Conservation (phyloP, 2,888 invertebrate species). For the Barypeithes pellucidus region DNA sequence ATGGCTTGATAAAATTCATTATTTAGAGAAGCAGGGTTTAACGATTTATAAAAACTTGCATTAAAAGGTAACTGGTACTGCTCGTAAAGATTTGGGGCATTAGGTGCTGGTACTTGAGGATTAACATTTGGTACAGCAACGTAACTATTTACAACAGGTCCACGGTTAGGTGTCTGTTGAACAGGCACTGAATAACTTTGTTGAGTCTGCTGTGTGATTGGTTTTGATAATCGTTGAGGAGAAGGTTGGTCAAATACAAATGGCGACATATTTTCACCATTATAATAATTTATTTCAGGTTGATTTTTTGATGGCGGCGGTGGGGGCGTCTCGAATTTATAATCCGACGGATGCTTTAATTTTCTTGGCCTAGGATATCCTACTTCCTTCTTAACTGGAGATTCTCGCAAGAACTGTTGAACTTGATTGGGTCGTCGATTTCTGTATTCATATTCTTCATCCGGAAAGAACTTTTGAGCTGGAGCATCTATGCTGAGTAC, state of each 20-base stretch:
- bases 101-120: constrained; percentile 55
- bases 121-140: constrained; percentile 47
- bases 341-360: constrained; percentile 58
- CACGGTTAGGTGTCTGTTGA: constrained; percentile 11
- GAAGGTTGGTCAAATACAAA: constrained; percentile 40
- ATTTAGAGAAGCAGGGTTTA: constrained; percentile 58
- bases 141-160: constrained; percentile 25
- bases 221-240: constrained; percentile 15
- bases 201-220: constrained; percentile 23
- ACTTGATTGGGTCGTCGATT: constrained; percentile 54
- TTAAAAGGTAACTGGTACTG: constrained; percentile 58
- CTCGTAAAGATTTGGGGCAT: constrained; percentile 58
- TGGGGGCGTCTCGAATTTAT: constrained; percentile 63
- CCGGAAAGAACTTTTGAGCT: constrained; percentile 62
- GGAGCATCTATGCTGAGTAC: constrained; percentile 65
- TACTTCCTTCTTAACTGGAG: constrained; percentile 60
- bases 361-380: constrained; percentile 52
- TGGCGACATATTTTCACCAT: constrained; percentile 39
- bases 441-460: constrained; percentile 58
- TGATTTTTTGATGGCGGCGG: constrained; percentile 56
- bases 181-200: constrained; percentile 29
- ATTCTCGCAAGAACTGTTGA: constrained; percentile 68
- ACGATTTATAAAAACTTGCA: constrained; percentile 56
- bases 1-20: constrained; percentile 58
- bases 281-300: constrained; percentile 52